Base-by-base conservation (phyloP, 2,888 invertebrate species). In the Euspilapteryx auroguttella region DNA sequence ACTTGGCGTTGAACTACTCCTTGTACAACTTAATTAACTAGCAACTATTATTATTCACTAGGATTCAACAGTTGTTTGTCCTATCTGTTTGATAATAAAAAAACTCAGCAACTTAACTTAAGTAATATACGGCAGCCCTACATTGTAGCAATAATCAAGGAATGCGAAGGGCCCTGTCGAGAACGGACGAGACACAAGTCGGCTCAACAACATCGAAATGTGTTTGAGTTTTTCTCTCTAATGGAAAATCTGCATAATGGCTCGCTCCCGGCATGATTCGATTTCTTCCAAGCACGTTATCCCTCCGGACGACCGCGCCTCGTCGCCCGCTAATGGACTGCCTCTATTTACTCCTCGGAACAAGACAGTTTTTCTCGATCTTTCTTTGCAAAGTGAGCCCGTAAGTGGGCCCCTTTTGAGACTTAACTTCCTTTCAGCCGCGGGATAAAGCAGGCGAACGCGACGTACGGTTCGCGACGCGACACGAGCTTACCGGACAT, bases 241-340 rank as follows among this genome's bases (percentile, higher is more conserved):
- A 68, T 61, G 63, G 63, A 61, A 69, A 65, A 66, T 69, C 62
- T 66, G 52, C 66, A 69, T 66, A 69, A 69, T 64, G 62, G 65
- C 46, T 50, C 48, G 45, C 49, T 53, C 46, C 50, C 47, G 39
- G 40, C 41, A 43, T 59, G 59, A 68, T 68, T 69, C 61, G 65
- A 69, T 71, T 68, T 61, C 52, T 53, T 50, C 44, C 41, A 47
- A 55, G 52, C 52, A 55, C 53, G 55, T 57, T 57, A 51, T 41
- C 45, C 45, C 39, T 45, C 44, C 45, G 41, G 21, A 15, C 30
- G 37, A 38, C 42, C 36, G 37, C 38, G 32, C 30, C 37, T 29
- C 37, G n/a, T 35, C 37, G 35, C 43, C 38, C 49, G 45, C 49
- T 65, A 65, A 66, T 63, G 62, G 57, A 54, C 53, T 42, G 44